A percentile compares a stretch with the other conserved stretches of the same genome.
Evolutionary conservation across 1,140 invertebrate genomes (phyloP).

Genomic region (Drosophila fuyamai): DNA sequence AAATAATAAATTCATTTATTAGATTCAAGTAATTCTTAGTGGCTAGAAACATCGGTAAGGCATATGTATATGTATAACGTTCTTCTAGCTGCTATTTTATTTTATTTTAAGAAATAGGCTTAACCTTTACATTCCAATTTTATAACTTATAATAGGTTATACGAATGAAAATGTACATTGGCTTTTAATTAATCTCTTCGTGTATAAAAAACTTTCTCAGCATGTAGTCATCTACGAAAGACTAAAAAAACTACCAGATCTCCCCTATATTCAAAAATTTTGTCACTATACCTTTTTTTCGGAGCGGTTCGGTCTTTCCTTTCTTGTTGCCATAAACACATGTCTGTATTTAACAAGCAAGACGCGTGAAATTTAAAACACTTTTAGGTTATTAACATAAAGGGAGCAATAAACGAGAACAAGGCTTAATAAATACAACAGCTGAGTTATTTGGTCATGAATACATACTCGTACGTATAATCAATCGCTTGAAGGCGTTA

Average conservation of each 20-base stretch:
- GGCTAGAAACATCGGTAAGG: too few species aligned
- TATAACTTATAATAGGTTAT: too few species aligned
- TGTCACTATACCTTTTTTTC: constrained; percentile 2
- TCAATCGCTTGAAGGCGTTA: constrained; percentile 21
- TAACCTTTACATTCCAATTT: too few species aligned
- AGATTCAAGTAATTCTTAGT: too few species aligned
- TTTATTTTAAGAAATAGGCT: too few species aligned
- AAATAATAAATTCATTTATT: too few species aligned
- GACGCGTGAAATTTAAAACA: constrained; percentile 49
- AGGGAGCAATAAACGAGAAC: constrained; percentile 41
- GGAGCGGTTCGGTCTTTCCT: constrained; percentile 16
- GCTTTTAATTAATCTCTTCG: too few species aligned
- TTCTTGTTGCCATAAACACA: constrained; percentile 36
- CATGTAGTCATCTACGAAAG: background rate
- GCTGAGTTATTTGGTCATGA: constrained; percentile 39
- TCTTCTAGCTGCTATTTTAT: too few species aligned
- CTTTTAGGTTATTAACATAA: constrained; percentile 48
- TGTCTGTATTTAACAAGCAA: constrained; percentile 45
- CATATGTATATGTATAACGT: too few species aligned
- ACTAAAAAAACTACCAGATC: background rate
- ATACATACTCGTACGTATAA: background rate
- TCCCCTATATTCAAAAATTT: constrained; percentile 12
- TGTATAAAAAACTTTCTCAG: background rate
- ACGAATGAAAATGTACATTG: too few species aligned
- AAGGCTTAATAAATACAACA: constrained; percentile 42